A percentile compares a stretch with the other conserved stretches of the same genome.
phyloP scores from a whole-genome alignment of 2,113 vertebrate genomes.

The Cyprinus carpio region DNA sequence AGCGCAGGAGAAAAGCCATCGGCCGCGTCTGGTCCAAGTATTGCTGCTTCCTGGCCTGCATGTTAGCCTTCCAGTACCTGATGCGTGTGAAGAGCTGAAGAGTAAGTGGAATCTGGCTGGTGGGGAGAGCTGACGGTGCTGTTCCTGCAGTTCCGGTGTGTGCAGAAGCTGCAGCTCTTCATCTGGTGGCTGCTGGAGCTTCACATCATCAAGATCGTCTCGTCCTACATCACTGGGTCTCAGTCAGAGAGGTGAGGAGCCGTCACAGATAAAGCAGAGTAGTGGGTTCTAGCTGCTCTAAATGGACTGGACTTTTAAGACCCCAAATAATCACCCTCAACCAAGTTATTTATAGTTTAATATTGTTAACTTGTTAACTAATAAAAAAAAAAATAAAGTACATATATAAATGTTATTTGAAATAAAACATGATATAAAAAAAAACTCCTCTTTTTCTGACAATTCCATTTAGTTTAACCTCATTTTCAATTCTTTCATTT shows the following conservation, averaged over 20 bases:
- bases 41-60: slow-evolving; percentile 92
- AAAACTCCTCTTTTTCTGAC: no score
- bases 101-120: slow-evolving; percentile 97
- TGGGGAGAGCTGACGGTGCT: slow-evolving; percentile 95
- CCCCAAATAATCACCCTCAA: no score
- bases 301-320: no score
- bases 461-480: no score
- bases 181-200: slow-evolving; percentile 97
- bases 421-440: no score
- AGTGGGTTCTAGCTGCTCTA: no score
- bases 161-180: slow-evolving; percentile 94
- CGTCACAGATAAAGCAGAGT: no score
- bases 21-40: slow-evolving; percentile 98
- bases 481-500: no score
- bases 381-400: no score
- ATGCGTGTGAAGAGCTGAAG: slow-evolving; percentile 81
- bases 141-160: slow-evolving; percentile 93
- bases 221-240: slow-evolving; percentile 90
- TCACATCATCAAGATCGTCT: slow-evolving; percentile 96
- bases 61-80: slow-evolving; percentile 93
- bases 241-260: slow-evolving; percentile 79
- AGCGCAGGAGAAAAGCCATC: slow-evolving; percentile 93
- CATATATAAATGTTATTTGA: no score
- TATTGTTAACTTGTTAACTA: no score
- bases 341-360: no score